These are phyloP conservation scores for Xanthia togata DNA, from an alignment of 2,888 invertebrate genomes.

Conservation along the genomic window DNA sequence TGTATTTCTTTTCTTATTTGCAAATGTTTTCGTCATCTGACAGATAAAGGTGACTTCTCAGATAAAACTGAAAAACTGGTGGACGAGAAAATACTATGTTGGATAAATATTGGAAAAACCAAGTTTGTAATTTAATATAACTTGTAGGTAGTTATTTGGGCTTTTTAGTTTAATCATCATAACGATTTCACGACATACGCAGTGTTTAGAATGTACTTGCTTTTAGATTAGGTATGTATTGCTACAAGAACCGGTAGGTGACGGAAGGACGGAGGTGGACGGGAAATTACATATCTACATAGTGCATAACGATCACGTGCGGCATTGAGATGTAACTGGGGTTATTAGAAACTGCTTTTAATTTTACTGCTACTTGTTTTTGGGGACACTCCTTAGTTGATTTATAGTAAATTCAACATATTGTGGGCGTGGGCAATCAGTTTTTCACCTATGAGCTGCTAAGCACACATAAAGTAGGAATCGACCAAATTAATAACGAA, in stretches of 20 bases:
- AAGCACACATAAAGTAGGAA: background rate
- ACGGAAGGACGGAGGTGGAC: no score
- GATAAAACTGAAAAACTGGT: background rate
- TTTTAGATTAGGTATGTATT: slow-evolving; percentile 17
- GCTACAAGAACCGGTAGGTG: slow-evolving; percentile 3
- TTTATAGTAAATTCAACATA: background rate
- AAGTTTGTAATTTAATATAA: background rate
- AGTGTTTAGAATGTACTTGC: background rate
- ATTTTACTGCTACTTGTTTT: background rate
- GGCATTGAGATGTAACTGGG: background rate
- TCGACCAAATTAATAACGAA: background rate
- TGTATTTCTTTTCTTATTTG: slow-evolving; percentile 4
- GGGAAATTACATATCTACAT: background rate
- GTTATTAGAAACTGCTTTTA: background rate
- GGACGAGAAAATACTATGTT: background rate
- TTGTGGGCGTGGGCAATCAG: background rate
- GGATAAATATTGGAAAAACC: background rate
- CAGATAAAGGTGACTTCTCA: slow-evolving; percentile 7
- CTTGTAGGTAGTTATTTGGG: background rate
- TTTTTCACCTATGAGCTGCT: background rate
- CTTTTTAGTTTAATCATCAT: background rate
- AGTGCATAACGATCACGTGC: slow-evolving; percentile 1
- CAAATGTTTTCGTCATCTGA: slow-evolving; percentile 11
- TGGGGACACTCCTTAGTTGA: no score
- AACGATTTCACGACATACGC: background rate